These are phyloP conservation scores for Rutilus rutilus DNA, from an alignment of 2,113 vertebrate genomes.

Conservation along the genomic window DNA sequence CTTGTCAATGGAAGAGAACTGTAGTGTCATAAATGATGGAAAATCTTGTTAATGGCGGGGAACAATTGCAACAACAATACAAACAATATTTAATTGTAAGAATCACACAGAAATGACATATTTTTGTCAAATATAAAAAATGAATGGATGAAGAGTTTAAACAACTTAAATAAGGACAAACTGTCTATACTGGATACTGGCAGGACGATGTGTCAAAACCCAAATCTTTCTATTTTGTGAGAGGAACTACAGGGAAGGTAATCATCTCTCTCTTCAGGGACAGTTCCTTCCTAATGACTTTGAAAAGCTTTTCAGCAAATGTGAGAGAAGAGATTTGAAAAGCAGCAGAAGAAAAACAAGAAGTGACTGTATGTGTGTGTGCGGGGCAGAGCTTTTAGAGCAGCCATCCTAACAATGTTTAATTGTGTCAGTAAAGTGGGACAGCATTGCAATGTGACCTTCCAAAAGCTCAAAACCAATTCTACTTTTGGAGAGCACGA, in stretches of 20 bases:
- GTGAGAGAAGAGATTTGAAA: slow-evolving; percentile 54
- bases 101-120: not conserved
- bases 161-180: not conserved
- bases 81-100: too few species aligned
- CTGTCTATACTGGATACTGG: not conserved
- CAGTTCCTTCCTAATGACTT: slow-evolving; percentile 66
- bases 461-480: slow-evolving; percentile 63
- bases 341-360: slow-evolving; percentile 25
- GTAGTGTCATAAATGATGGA: too few species aligned
- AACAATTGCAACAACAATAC: too few species aligned
- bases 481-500: slow-evolving; percentile 56
- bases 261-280: slow-evolving; percentile 60
- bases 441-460: slow-evolving; percentile 71
- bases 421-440: slow-evolving; percentile 79
- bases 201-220: not conserved
- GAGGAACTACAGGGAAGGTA: slow-evolving; percentile 29
- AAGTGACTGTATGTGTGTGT: not conserved
- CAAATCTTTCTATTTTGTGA: slow-evolving; percentile 19
- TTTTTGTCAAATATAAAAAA: not conserved
- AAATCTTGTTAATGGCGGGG: too few species aligned
- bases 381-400: slow-evolving; percentile 58
- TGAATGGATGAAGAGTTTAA: not conserved
- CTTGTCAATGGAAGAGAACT: too few species aligned
- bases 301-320: slow-evolving; percentile 66
- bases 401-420: slow-evolving; percentile 67